Evolutionary conservation across 2,888 invertebrate species (phyloP).

Genomic region (Apamea epomidion): DNA sequence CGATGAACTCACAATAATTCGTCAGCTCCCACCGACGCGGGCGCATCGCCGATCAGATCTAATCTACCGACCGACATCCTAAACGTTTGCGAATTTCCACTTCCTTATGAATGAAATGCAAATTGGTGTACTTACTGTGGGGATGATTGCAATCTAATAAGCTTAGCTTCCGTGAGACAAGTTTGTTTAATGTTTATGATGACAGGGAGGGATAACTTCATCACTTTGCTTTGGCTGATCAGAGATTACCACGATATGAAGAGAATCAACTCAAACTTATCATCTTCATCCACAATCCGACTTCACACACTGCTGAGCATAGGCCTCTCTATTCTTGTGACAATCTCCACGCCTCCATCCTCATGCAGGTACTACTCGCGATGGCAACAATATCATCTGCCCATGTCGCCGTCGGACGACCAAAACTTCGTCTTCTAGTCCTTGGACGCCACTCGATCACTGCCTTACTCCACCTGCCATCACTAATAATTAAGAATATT

Average conservation of each 20-base stretch:
- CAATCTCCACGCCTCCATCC: background rate
- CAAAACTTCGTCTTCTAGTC: background rate
- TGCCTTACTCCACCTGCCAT: background rate
- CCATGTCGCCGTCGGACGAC: background rate
- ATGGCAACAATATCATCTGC: background rate
- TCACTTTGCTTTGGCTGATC: background rate
- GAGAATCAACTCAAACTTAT: background rate
- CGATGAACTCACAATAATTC: slow-evolving; percentile 82
- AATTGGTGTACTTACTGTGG: slow-evolving; percentile 40
- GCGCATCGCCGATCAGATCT: slow-evolving; percentile 57
- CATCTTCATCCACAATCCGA: background rate
- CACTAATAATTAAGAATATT: background rate
- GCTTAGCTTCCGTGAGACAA: background rate
- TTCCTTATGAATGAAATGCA: slow-evolving; percentile 59
- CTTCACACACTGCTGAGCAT: background rate
- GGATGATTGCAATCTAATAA: slow-evolving; percentile 21
- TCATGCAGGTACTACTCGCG: background rate
- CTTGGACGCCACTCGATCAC: background rate
- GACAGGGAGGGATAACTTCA: background rate
- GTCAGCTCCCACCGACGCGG: slow-evolving; percentile 64
- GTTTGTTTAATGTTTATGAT: slow-evolving; percentile 19
- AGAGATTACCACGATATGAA: background rate
- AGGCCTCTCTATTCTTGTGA: background rate
- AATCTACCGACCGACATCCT: slow-evolving; percentile 63
- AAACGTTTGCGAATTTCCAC: slow-evolving; percentile 62